Percentiles rank a stretch among this genome's conserved stretches.
Evolutionary conservation across 2,797 vertebrate species (phyloP).

Genomic region (Sparus aurata): DNA sequence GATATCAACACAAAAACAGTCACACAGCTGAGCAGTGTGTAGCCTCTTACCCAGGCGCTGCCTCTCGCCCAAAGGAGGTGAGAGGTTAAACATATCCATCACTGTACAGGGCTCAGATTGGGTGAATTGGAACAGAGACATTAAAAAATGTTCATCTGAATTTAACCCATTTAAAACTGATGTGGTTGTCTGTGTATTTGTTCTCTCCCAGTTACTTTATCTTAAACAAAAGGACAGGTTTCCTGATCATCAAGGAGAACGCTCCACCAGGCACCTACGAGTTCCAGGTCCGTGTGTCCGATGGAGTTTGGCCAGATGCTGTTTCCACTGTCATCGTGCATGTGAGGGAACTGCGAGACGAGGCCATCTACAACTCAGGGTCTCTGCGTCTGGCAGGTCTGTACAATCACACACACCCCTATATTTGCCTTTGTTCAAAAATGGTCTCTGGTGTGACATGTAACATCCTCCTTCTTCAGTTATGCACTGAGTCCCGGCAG

Average conservation of each 20-base stretch:
- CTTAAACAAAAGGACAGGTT: conserved; percentile 91
- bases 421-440: neutral
- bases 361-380: conserved; percentile 89
- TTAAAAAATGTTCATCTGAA: neutral
- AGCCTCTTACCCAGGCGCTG: no score
- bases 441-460: neutral
- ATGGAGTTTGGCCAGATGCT: conserved; percentile 92
- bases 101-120: neutral
- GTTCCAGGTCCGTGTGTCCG: conserved; percentile 90
- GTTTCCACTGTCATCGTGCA: conserved; percentile 87
- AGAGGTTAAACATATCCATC: no score
- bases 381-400: conserved; percentile 90
- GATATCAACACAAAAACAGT: no score
- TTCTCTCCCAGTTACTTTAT: conserved; percentile 87
- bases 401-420: conserved; percentile 11
- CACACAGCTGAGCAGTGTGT: no score
- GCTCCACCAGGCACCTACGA: conserved; percentile 87
- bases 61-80: no score
- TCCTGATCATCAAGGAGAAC: conserved; percentile 90
- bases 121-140: neutral
- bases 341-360: conserved; percentile 88
- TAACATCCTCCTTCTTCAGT: neutral
- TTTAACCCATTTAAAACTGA: neutral
- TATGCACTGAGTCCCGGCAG: neutral
- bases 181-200: conserved; percentile 17